Base-by-base conservation (phyloP, 2,797 vertebrate species). In the Hippocampus kuda region DNA sequence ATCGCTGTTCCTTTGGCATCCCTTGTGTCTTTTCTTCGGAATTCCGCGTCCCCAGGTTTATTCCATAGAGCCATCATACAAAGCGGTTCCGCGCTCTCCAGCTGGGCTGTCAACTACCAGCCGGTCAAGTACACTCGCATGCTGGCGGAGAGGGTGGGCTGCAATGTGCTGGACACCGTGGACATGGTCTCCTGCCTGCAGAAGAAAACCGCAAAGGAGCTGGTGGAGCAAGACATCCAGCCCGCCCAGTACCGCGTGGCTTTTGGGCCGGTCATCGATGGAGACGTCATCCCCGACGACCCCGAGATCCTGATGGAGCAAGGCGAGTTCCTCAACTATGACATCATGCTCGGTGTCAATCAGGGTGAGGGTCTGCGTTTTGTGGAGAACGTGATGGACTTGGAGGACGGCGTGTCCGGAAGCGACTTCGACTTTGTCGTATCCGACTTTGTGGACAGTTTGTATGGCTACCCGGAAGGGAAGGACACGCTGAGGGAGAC, bases 291-390 rank as follows among this genome's bases (percentile, higher is more conserved):
- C 84, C 97, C 97, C 0, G 97, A 99, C 0, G 97, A 99, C 85
- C 97, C 97, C 0, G 96, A 99, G 86, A 98, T 99, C 81, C 91
- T 99, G 68, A 99, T 99, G 97, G 97, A 99, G 85, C 97, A 99
- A 85, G 97, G 97, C 26, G 97, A 99, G 87, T 99, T 99, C 85
- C 95, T 99, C 69, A 99, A 99, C 86, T 99, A 99, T 0, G 97
- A 99, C 76, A 99, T 99, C 79, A 98, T 99, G 97, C 89, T 99
- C 57, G 97, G 97, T 3, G 95, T 99, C 75, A 99, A 99, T 86
- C 97, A 99, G 83, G 97, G 97, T 0, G 97, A 99, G 83, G 97
- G 97, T 1, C 91, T 99, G 77, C 97, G 98, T 75, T 99, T 99
- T 0, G 95, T 99, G 82, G 97, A 99, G 89, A 95, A 94, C 0